Evolutionary conservation across 2,888 invertebrate genomes (phyloP), one percentile per base, ranked within the genome.

Genomic region (Hirtodrosophila histrioides): DNA sequence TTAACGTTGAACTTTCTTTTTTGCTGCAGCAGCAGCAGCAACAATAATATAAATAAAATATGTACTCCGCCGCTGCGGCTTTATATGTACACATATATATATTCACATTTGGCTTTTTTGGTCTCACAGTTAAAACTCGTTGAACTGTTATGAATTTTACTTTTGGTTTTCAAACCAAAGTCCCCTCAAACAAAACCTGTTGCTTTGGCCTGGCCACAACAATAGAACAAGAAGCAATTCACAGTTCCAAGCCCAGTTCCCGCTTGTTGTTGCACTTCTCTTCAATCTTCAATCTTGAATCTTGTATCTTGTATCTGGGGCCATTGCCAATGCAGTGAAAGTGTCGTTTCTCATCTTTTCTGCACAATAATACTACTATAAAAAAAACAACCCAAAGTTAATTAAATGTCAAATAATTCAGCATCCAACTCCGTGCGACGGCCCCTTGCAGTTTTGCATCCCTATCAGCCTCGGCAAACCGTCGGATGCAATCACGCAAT

Each of bases 381-480:
- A 39, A 43, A 58, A 63, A 53, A 48, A 35, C 51, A 53, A 62
- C 39, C 37, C 43, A 62, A 73, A 78, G 66, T 86, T 85, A 85
- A 85, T 85, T 82, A 86, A 86, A 82, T 78, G 84, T 86, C 84
- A 85, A 85, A 85, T 85, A 86, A 85, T 80, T 85, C 70, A 81
- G 64, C 68, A 77, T 68, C 69, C 73, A 46, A 60, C 48, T 29
- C 11, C 45, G 43, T 58, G 33, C 63, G 49, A 49, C 50, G 60
- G 69, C 66, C 60, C 54, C 53, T 56, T 8, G 48, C 62, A 67
- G 68, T 70, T 69, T 69, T 69, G 67, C 82, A 84, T 71, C 80
- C 83, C 78, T 80, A 66, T 43, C 31, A 31, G 9, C 31, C 7
- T 31, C 7, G 27, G 27, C 5, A 5, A 27, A 0, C 45, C 45